Conservation (phyloP, 2,113 vertebrate species). For the Porphyrio hochstetteri region DNA sequence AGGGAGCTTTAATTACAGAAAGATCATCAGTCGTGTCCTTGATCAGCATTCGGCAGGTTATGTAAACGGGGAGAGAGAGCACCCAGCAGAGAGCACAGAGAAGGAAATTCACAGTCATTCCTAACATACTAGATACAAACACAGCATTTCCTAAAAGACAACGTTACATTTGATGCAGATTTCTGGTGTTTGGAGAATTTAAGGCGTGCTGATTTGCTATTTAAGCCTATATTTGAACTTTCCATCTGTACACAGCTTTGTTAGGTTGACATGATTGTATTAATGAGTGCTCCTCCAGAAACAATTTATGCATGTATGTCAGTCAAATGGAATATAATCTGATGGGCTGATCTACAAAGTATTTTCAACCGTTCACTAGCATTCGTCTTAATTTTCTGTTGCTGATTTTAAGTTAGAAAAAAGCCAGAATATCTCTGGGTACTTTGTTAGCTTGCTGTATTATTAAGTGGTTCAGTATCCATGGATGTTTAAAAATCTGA, state of each 20-base stretch:
- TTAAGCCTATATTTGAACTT: background rate
- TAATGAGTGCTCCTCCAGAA: background rate
- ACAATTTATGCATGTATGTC: background rate
- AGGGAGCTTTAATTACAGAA: conserved; percentile 5
- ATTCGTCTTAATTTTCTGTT: background rate
- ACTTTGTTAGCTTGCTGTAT: background rate
- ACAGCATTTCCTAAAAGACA: background rate
- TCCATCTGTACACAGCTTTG: background rate
- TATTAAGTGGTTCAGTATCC: background rate
- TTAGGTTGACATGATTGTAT: background rate
- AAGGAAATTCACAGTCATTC: background rate
- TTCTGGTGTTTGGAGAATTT: background rate
- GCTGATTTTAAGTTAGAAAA: background rate
- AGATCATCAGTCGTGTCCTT: background rate
- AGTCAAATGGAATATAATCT: background rate
- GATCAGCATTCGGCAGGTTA: background rate
- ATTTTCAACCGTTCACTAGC: background rate
- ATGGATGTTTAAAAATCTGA: background rate
- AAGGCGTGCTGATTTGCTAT: background rate
- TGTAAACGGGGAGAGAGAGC: background rate
- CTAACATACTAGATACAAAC: background rate
- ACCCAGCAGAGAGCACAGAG: background rate
- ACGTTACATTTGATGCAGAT: background rate
- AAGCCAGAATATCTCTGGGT: background rate
- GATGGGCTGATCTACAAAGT: background rate